phyloP scores from a whole-genome alignment of 2,888 invertebrate genomes.

The Trichopoda pennipes region DNA sequence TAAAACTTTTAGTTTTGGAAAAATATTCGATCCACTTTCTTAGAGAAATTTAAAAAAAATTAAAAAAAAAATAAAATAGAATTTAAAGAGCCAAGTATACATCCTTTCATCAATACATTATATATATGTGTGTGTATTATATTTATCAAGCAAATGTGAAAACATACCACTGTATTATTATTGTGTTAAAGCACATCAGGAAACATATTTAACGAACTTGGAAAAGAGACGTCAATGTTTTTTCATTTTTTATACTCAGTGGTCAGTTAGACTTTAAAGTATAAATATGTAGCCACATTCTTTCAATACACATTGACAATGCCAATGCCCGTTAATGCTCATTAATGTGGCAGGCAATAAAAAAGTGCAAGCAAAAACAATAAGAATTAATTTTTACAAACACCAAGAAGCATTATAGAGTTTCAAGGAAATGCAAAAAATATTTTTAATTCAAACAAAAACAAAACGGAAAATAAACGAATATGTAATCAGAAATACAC shows the following conservation, averaged over 20 bases:
- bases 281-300: constrained; percentile 44
- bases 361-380: background rate
- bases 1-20: too few species aligned
- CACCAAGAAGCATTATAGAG: background rate
- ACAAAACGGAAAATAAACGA: constrained; percentile 29
- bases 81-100: too few species aligned
- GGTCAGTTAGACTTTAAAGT: constrained; percentile 49
- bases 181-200: constrained; percentile 6
- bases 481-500: constrained; percentile 1
- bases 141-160: background rate
- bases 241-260: constrained; percentile 5
- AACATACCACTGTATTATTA: background rate
- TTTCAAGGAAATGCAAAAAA: constrained; percentile 34
- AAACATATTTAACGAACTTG: constrained; percentile 40
- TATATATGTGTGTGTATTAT: too few species aligned
- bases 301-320: constrained; percentile 7
- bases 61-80: too few species aligned
- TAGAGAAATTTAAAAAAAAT: too few species aligned
- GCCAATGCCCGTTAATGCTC: constrained; percentile 3
- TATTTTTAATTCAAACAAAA: constrained; percentile 33
- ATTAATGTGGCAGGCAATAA: constrained; percentile 9
- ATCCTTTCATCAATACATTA: too few species aligned
- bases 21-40: too few species aligned
- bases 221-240: constrained; percentile 14
- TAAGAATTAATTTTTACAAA: constrained; percentile 24